A percentile compares a stretch with the other conserved stretches of the same genome.
phyloP scores from a whole-genome alignment of 2,888 invertebrate species.

The Temnothorax rugatulus region DNA sequence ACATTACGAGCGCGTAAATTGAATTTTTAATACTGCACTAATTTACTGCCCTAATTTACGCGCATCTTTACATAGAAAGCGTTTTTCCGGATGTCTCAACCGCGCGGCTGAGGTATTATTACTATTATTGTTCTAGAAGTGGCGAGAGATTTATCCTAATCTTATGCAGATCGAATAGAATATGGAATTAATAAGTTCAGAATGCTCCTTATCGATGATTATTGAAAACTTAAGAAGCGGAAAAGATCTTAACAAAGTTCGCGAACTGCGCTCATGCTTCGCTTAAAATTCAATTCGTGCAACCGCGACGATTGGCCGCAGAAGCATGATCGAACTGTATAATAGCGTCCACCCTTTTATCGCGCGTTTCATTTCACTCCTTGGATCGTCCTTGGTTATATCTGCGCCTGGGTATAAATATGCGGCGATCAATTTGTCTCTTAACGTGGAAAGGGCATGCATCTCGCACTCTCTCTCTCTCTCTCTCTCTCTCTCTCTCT shows the following conservation, averaged over 20 bases:
- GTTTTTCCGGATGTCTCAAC: not conserved
- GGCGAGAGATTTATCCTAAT: not conserved
- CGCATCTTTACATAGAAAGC: not conserved
- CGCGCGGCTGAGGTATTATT: not conserved
- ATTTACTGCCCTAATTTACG: not conserved
- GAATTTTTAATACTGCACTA: not conserved
- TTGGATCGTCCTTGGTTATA: conserved; percentile 32
- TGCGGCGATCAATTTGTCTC: conserved; percentile 45
- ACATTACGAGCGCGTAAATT: not conserved
- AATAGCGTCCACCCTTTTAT: conserved; percentile 6
- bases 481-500: no score
- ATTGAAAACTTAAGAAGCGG: not conserved
- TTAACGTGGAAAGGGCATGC: conserved; percentile 36
- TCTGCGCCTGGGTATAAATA: conserved; percentile 41
- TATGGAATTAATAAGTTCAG: not conserved
- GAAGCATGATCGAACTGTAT: not conserved
- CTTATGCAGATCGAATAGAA: not conserved
- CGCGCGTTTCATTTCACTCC: conserved; percentile 8
- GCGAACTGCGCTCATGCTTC: not conserved
- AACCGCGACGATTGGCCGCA: not conserved
- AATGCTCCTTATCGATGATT: not conserved
- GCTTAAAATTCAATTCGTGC: conserved; percentile 13
- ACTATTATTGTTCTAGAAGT: not conserved
- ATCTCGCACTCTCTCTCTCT: conserved; percentile 13
- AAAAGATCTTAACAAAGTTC: not conserved